Evolutionary conservation across 2,113 vertebrate species (phyloP).

Genomic region (Callorhinus ursinus): DNA sequence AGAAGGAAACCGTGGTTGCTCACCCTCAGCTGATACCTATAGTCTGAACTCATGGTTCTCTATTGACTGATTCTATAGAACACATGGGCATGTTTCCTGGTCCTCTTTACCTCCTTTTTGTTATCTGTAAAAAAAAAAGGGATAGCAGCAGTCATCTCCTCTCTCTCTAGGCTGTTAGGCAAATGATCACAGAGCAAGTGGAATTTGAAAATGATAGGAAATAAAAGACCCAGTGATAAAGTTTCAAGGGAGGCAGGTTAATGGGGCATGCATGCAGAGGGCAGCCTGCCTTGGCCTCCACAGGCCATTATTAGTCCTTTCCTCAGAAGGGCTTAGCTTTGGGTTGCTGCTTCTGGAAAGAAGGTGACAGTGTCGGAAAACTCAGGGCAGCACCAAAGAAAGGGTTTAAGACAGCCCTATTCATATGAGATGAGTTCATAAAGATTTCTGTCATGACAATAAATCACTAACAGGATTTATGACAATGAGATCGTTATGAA

Average conservation of each 20-base stretch:
- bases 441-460: constrained; percentile 58
- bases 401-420: neutral
- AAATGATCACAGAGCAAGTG: neutral
- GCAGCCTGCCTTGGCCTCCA: neutral
- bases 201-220: constrained; percentile 33
- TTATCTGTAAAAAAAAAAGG: neutral
- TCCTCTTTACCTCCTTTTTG: neutral
- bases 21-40: neutral
- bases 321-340: constrained; percentile 42
- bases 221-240: constrained; percentile 29
- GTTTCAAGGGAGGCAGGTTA: neutral
- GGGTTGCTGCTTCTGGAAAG: constrained; percentile 57
- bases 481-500: constrained; percentile 29
- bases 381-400: neutral
- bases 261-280: neutral
- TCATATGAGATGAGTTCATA: constrained; percentile 56
- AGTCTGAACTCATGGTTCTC: neutral
- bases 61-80: neutral
- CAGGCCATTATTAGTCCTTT: neutral
- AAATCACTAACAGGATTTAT: constrained; percentile 50
- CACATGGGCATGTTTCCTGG: neutral
- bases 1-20: neutral
- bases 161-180: neutral
- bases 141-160: neutral
- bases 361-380: constrained; percentile 46